Evolutionary conservation across 1,140 invertebrate species (phyloP).

Genomic region (Holotrichia oblita): DNA sequence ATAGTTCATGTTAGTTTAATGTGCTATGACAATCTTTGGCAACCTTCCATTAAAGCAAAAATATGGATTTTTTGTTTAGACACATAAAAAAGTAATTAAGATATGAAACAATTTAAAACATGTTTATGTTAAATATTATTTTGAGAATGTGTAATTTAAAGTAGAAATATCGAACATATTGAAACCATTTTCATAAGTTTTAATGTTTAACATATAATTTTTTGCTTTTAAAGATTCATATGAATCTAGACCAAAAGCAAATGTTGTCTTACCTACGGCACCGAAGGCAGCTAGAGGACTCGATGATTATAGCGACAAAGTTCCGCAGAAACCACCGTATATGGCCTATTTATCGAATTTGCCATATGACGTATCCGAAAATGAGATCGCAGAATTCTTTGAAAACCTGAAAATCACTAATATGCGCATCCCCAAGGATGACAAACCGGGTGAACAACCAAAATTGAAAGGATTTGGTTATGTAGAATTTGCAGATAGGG

Average conservation of each 20-base stretch:
- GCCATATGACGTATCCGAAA: constrained; percentile 89
- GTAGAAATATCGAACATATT: too few relatives aligned
- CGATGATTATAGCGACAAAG: constrained; percentile 80
- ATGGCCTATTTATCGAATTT: constrained; percentile 91
- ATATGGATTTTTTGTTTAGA: too few relatives aligned
- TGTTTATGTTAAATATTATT: too few relatives aligned
- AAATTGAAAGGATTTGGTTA: constrained; percentile 88
- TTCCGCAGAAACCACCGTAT: constrained; percentile 85
- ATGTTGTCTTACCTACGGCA: constrained; percentile 81
- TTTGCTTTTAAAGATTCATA: too few relatives aligned
- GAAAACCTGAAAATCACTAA: constrained; percentile 77
- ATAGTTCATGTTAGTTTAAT: constrained; percentile 22
- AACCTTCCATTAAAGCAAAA: too few relatives aligned
- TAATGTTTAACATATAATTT: too few relatives aligned
- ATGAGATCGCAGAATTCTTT: constrained; percentile 85
- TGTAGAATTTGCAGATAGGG: constrained; percentile 89
- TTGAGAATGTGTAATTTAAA: too few relatives aligned
- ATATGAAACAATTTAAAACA: too few relatives aligned
- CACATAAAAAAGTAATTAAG: too few relatives aligned
- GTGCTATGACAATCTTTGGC: neutral
- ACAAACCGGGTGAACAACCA: constrained; percentile 65
- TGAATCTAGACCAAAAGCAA: constrained; percentile 47
- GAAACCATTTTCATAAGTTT: too few relatives aligned
- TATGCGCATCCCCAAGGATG: constrained; percentile 81
- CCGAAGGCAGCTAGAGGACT: constrained; percentile 84